Percentiles rank a stretch among this genome's conserved stretches.
Conservation (phyloP, 1,140 invertebrate genomes). For the Agrypnia vestita region DNA sequence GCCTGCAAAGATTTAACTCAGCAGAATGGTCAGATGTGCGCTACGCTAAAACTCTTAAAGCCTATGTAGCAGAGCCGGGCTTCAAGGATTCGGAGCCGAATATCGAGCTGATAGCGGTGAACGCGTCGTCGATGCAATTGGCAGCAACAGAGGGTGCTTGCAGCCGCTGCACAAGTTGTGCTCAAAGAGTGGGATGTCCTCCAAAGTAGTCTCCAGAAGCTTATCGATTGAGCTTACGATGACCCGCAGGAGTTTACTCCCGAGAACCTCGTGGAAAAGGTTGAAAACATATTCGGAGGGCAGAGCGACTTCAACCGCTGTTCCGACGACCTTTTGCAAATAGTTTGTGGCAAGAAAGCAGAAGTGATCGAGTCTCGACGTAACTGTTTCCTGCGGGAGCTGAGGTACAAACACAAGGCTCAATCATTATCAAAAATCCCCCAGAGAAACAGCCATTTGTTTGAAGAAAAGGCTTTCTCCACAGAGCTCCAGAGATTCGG, state of each 20-base stretch:
- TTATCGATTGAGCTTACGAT: no score
- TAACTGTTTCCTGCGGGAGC: not conserved
- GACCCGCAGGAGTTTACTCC: no score
- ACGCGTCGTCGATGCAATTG: conserved; percentile 33
- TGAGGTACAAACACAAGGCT: not conserved
- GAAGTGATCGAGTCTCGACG: no score
- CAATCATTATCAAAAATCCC: not conserved
- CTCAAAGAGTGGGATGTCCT: conserved; percentile 56
- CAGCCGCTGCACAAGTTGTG: conserved; percentile 57
- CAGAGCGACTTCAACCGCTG: not conserved
- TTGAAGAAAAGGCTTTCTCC: no score
- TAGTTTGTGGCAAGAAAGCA: not conserved
- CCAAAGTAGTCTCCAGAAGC: no score
- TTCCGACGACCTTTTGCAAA: not conserved
- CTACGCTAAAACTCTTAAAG: no score
- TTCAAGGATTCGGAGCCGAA: no score
- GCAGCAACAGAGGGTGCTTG: conserved; percentile 50
- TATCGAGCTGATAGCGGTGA: conserved; percentile 16
- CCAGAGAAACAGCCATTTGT: not conserved
- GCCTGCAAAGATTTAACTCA: no score
- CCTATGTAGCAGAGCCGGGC: no score
- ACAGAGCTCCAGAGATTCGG: not conserved
- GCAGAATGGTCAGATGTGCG: no score
- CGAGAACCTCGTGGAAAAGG: no score
- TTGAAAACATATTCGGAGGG: not conserved